A percentile compares a stretch with the other conserved stretches of the same genome.
These are phyloP conservation scores for Pandion haliaetus DNA, from an alignment of 2,113 vertebrate species.

Conservation along the genomic window DNA sequence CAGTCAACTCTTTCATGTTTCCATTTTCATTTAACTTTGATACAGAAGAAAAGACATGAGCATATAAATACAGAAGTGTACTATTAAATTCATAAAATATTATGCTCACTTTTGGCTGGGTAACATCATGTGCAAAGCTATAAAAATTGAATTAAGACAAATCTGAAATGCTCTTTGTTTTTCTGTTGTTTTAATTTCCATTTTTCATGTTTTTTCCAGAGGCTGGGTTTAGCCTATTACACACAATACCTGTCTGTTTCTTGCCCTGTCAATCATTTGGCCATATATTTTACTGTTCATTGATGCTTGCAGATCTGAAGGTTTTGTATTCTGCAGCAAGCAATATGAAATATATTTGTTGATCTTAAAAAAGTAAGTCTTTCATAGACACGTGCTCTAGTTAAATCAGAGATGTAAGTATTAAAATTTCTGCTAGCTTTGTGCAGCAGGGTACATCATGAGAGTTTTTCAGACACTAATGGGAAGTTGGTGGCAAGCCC, in stretches of 20 bases:
- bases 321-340: slow-evolving; percentile 7
- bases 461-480: slow-evolving; percentile 1
- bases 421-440: slow-evolving; percentile 15
- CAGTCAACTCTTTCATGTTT: neutral
- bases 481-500: slow-evolving; percentile 25
- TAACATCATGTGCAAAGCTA: slow-evolving; percentile 29
- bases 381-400: neutral
- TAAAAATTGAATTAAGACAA: slow-evolving; percentile 55
- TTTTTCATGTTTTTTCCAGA: slow-evolving; percentile 70
- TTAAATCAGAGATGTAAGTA: slow-evolving; percentile 1
- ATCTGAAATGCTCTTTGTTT: slow-evolving; percentile 57
- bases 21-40: slow-evolving; percentile 32
- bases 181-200: slow-evolving; percentile 62
- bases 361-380: neutral
- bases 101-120: neutral
- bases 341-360: slow-evolving; percentile 5
- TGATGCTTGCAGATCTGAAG: slow-evolving; percentile 71
- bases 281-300: slow-evolving; percentile 79
- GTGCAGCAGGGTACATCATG: neutral
- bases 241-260: slow-evolving; percentile 76
- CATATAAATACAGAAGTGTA: neutral
- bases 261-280: slow-evolving; percentile 75
- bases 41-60: neutral
- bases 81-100: slow-evolving; percentile 5
- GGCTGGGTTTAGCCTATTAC: slow-evolving; percentile 78